Base-by-base conservation (phyloP, 2,797 vertebrate species). In the Gorsachius magnificus region DNA sequence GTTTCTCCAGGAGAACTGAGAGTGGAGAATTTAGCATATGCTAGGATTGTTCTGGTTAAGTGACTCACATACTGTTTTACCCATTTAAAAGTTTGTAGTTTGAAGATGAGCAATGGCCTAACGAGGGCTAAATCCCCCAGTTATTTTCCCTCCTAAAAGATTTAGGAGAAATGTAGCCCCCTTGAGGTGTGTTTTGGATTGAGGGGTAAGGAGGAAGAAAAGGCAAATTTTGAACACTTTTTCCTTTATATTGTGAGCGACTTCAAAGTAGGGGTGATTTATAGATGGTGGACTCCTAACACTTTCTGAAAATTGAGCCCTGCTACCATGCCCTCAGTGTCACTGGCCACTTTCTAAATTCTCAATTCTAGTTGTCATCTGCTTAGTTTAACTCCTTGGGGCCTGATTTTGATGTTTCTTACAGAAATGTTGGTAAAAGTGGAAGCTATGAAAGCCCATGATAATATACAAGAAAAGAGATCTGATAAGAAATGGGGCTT, bases 81-180 rank as follows among this genome's bases (percentile, higher is more conserved):
- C 31, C 5, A 0, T 28, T 64, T 60, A 57, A 56, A 4, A 46
- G 16, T 74, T 69, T 38, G 4, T 25, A 26, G 48, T 72, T 69
- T 79, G 28, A 82, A 77, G 60, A 63, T 1, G 24, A 77, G 15
- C 35, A 61, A 11, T 25, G 79, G 28, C 33, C 35, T 60, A 71
- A 11, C 0, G 2, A 78, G 10, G 46, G 29, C 10, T 53, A 66
- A 70, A 24, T 8, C 4, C 4, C 17, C 11, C 5, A 18, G 1
- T 38, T 91, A 24, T 51, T 91, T 83, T 86, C 22, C 25, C 10
- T 63, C 58, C 51, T 24, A 33, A 70, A 77, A 89, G 31, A 48
- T 29, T 43, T 17, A 45, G 10, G 21, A 46, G 48, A 45, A 80
- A 45, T 24, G 12, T 17, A 36, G 15, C 18, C 10, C 24, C 11